These are phyloP conservation scores for Ceratina australensis DNA, from an alignment of 1,140 invertebrate genomes.

Conservation along the genomic window DNA sequence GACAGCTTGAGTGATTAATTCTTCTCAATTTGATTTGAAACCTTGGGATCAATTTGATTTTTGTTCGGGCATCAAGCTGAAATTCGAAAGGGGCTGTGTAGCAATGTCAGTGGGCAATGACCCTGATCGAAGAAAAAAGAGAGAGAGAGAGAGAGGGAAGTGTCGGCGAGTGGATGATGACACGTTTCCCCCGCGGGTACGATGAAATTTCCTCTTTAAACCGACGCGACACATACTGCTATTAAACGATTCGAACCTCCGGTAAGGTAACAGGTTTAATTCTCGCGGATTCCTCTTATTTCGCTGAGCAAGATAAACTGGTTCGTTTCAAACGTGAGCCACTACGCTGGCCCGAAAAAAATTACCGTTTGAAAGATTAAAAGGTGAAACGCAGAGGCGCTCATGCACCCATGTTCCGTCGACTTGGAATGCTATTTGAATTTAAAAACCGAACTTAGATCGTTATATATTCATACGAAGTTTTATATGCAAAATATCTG, in stretches of 20 bases:
- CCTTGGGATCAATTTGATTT: no score
- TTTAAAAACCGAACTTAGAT: no score
- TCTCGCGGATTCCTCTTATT: conserved; percentile 15
- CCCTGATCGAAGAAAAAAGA: conserved; percentile 5
- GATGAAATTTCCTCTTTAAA: conserved; percentile 43
- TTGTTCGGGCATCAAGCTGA: no score
- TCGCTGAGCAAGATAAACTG: neutral
- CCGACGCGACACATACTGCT: neutral
- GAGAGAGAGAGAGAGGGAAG: neutral
- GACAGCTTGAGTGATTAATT: no score
- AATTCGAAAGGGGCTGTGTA: neutral
- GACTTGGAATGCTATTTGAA: no score
- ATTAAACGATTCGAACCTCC: conserved; percentile 27
- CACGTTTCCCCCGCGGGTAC: neutral
- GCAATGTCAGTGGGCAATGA: conserved; percentile 36
- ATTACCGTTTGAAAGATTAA: neutral
- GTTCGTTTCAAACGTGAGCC: neutral
- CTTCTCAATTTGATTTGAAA: no score
- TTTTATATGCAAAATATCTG: no score
- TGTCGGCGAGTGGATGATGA: neutral
- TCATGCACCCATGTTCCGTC: no score
- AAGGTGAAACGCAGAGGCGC: no score
- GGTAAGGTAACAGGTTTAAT: neutral
- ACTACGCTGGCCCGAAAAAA: neutral
- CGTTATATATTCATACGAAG: no score